Conservation (phyloP, 2,888 invertebrate species). For the Sminthurinus aureus region DNA sequence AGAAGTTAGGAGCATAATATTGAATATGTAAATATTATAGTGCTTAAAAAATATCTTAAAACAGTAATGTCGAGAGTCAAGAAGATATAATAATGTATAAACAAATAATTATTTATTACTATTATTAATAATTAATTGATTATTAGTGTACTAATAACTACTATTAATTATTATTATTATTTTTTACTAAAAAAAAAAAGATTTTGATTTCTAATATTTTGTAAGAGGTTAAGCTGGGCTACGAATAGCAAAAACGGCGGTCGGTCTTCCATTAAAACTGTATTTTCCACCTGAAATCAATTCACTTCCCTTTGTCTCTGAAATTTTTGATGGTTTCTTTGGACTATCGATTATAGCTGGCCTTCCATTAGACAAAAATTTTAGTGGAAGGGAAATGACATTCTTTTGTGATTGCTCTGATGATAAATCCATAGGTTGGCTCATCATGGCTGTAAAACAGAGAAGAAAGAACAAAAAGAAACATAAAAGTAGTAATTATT, state of each 20-base stretch:
- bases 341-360: slow-evolving; percentile 57
- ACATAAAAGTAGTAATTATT: neutral
- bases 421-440: slow-evolving; percentile 40
- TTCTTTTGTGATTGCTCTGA: slow-evolving; percentile 48
- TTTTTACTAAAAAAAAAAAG: no score
- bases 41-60: no score
- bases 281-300: slow-evolving; percentile 58
- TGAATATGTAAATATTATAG: no score
- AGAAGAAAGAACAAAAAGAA: slow-evolving; percentile 4
- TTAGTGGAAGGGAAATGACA: slow-evolving; percentile 58
- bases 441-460: slow-evolving; percentile 23
- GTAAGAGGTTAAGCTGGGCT: slow-evolving; percentile 49
- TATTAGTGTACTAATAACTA: no score
- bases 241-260: slow-evolving; percentile 57
- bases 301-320: slow-evolving; percentile 39
- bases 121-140: no score
- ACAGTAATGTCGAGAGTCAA: no score
- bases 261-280: slow-evolving; percentile 57
- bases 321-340: slow-evolving; percentile 43
- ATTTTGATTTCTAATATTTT: neutral
- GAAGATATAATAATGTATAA: no score
- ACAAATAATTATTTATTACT: no score
- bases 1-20: no score
- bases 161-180: no score
- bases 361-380: slow-evolving; percentile 59